phyloP scores from a whole-genome alignment of 2,888 invertebrate species.

The Nowickia ferox region DNA sequence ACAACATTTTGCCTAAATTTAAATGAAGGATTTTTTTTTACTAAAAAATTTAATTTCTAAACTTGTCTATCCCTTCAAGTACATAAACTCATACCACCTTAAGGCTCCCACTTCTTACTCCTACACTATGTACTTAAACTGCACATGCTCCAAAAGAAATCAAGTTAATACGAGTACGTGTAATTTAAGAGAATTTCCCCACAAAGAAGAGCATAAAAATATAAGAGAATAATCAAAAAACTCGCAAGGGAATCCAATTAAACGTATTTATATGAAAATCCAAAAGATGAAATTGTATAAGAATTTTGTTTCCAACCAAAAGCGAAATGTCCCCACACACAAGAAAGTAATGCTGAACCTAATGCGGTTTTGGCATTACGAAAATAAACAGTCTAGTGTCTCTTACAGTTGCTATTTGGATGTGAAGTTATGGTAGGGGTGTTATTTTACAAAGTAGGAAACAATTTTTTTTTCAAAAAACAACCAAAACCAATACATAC shows the following conservation, averaged over 20 bases:
- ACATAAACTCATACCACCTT: constrained; percentile 40
- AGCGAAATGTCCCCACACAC: constrained; percentile 60
- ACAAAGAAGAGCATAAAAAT: constrained; percentile 44
- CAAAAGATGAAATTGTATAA: constrained; percentile 36
- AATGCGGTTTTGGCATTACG: constrained; percentile 61
- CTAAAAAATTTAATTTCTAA: constrained; percentile 58
- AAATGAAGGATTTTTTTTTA: constrained; percentile 29
- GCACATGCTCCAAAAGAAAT: constrained; percentile 55
- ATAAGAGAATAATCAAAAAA: constrained; percentile 7
- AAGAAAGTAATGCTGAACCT: constrained; percentile 19
- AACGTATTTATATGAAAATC: background rate
- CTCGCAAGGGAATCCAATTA: constrained; percentile 48
- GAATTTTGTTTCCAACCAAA: constrained; percentile 30
- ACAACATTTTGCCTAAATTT: constrained; percentile 24
- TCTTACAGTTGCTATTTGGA: constrained; percentile 48
- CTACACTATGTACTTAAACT: constrained; percentile 48
- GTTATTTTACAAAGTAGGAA: constrained; percentile 24
- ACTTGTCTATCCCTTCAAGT: constrained; percentile 42
- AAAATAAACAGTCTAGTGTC: constrained; percentile 66
- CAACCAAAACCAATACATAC: constrained; percentile 59
- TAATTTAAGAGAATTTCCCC: constrained; percentile 31
- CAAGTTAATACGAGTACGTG: background rate
- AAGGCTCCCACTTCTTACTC: constrained; percentile 18
- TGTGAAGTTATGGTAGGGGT: constrained; percentile 12
- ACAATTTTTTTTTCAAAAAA: constrained; percentile 40